phyloP scores from a whole-genome alignment of 2,113 vertebrate genomes.

The Arizona elegans region DNA sequence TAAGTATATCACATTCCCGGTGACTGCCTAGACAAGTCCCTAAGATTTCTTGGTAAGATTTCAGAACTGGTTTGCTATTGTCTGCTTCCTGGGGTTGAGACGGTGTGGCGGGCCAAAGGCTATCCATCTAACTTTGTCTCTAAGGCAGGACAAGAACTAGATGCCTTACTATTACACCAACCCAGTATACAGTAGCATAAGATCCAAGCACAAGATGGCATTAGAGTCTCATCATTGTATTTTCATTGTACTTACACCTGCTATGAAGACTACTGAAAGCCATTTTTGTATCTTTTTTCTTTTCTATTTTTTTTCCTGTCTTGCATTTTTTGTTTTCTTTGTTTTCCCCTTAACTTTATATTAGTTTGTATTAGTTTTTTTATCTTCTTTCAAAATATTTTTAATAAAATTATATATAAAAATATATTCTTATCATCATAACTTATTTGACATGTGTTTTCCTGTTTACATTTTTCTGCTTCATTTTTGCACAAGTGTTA shows the following conservation, averaged over 20 bases:
- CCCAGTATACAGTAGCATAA: background rate
- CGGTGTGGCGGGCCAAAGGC: background rate
- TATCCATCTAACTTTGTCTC: background rate
- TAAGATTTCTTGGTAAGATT: too few species aligned
- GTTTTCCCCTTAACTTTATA: background rate
- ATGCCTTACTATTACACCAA: background rate
- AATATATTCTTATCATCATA: background rate
- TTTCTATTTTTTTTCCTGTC: background rate
- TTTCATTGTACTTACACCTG: background rate
- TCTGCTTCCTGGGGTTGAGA: background rate
- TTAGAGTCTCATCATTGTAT: background rate
- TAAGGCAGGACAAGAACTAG: background rate
- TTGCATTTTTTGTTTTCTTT: background rate
- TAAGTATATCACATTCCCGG: background rate
- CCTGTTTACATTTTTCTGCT: background rate
- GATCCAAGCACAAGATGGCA: background rate
- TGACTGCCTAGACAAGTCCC: background rate
- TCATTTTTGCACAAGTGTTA: background rate
- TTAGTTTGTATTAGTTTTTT: too few species aligned
- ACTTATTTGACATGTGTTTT: background rate
- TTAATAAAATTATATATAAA: too few species aligned
- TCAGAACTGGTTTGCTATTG: too few species aligned
- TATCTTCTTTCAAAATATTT: too few species aligned
- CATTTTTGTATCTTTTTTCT: background rate
- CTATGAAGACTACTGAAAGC: background rate